Evolutionary conservation across 2,888 invertebrate species (phyloP).

Genomic region (Trachelus iudaicus): DNA sequence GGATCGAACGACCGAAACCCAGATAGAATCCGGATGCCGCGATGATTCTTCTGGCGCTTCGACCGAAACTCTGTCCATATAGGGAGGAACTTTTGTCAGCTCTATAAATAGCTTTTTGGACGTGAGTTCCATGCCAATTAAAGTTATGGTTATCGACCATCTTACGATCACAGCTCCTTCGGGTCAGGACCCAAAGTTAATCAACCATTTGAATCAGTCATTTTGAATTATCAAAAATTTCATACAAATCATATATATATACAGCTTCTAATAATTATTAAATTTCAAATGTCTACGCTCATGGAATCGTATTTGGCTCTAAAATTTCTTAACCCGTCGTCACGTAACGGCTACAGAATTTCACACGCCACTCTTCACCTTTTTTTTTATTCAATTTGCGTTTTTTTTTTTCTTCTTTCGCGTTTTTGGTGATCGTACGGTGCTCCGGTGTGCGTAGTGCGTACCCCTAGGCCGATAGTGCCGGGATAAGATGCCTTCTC

Average conservation of each 20-base stretch:
- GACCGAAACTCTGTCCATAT: constrained; percentile 16
- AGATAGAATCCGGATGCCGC: constrained; percentile 16
- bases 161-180: background rate
- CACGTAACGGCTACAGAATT: background rate
- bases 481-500: constrained; percentile 11
- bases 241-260: background rate
- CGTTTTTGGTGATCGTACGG: background rate
- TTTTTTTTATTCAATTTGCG: background rate
- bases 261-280: background rate
- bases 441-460: background rate
- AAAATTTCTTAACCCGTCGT: background rate
- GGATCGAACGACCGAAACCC: background rate
- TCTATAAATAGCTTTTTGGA: constrained; percentile 14
- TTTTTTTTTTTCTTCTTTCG: background rate
- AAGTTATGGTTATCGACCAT: background rate
- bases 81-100: constrained; percentile 20
- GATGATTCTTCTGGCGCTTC: constrained; percentile 10
- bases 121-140: background rate
- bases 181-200: background rate
- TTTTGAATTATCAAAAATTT: background rate
- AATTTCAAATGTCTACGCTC: background rate
- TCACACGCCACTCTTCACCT: background rate
- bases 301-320: background rate
- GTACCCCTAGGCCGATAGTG: constrained; percentile 5
- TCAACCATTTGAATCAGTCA: background rate